These are phyloP conservation scores for Thereva unica DNA, from an alignment of 2,888 invertebrate genomes.

Conservation along the genomic window DNA sequence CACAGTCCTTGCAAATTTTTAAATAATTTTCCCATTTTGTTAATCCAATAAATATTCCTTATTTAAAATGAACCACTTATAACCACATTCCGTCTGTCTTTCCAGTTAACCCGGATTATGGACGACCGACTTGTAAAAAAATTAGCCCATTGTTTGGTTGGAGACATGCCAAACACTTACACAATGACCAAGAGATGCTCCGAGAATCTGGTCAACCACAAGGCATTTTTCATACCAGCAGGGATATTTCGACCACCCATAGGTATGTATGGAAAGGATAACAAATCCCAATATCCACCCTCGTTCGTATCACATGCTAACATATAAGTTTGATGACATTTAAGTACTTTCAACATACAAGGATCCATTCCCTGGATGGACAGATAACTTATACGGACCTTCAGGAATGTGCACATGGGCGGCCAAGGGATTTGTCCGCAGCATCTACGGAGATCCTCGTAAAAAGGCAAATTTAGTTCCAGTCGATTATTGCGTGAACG, in stretches of 20 bases:
- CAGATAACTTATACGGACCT: constrained; percentile 59
- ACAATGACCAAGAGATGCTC: constrained; percentile 59
- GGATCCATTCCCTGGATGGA: constrained; percentile 59
- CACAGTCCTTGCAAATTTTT: constrained; percentile 4
- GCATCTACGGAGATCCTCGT: constrained; percentile 54
- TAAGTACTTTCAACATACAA: constrained; percentile 59
- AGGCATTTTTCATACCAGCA: constrained; percentile 55
- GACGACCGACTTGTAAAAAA: constrained; percentile 56
- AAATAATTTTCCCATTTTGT: not conserved
- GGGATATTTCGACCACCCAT: constrained; percentile 59
- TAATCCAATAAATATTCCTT: no score
- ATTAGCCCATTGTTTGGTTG: constrained; percentile 55
- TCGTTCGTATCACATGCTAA: not conserved
- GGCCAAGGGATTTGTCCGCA: constrained; percentile 56
- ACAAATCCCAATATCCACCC: not conserved
- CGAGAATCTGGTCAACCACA: constrained; percentile 58
- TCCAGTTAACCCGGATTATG: constrained; percentile 54
- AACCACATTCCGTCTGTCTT: no score
- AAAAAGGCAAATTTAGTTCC: constrained; percentile 57
- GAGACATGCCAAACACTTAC: constrained; percentile 58
- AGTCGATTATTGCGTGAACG: constrained; percentile 59
- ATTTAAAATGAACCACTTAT: no score
- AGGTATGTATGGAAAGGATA: constrained; percentile 48
- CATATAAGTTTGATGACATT: not conserved
- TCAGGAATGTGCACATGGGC: constrained; percentile 58